These are phyloP conservation scores for Coryphaenoides rupestris DNA, from an alignment of 2,113 vertebrate species.

Conservation along the genomic window DNA sequence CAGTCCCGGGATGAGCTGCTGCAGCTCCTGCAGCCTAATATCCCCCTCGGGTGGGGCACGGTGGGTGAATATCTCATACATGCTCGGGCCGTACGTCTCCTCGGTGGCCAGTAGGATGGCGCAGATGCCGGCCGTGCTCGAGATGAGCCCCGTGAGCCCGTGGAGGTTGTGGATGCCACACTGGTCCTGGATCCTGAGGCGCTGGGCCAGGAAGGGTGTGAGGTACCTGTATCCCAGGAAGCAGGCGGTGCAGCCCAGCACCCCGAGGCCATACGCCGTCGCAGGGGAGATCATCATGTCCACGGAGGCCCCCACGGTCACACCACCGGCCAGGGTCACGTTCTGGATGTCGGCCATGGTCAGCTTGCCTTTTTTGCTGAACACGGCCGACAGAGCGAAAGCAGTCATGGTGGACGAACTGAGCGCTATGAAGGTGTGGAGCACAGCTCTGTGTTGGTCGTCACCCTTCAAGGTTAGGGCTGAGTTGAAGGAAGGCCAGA, in stretches of 20 bases:
- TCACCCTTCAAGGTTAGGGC: constrained; percentile 66
- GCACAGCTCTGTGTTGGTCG: constrained; percentile 72
- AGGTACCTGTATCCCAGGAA: constrained; percentile 77
- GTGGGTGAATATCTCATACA: constrained; percentile 55
- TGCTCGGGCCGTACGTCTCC: constrained; percentile 54
- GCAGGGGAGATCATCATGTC: constrained; percentile 74
- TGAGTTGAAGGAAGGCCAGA: constrained; percentile 81
- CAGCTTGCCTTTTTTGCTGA: constrained; percentile 74
- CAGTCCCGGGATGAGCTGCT: constrained; percentile 54
- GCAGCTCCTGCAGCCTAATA: constrained; percentile 38
- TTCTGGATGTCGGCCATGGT: constrained; percentile 80
- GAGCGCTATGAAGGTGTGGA: constrained; percentile 78
- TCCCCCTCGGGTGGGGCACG: constrained; percentile 46
- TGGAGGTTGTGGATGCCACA: constrained; percentile 86
- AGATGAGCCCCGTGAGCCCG: constrained; percentile 75
- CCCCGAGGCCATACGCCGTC: constrained; percentile 69
- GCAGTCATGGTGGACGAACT: constrained; percentile 70
- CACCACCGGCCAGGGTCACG: constrained; percentile 77
- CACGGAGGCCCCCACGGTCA: constrained; percentile 75
- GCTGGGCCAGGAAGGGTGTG: constrained; percentile 65
- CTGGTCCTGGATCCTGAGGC: constrained; percentile 71
- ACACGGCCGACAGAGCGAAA: constrained; percentile 67
- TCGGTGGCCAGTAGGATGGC: constrained; percentile 61
- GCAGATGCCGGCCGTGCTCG: constrained; percentile 62
- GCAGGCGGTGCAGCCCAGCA: constrained; percentile 69